These are phyloP conservation scores for Indicator indicator DNA, from an alignment of 2,113 vertebrate species.

Conservation along the genomic window DNA sequence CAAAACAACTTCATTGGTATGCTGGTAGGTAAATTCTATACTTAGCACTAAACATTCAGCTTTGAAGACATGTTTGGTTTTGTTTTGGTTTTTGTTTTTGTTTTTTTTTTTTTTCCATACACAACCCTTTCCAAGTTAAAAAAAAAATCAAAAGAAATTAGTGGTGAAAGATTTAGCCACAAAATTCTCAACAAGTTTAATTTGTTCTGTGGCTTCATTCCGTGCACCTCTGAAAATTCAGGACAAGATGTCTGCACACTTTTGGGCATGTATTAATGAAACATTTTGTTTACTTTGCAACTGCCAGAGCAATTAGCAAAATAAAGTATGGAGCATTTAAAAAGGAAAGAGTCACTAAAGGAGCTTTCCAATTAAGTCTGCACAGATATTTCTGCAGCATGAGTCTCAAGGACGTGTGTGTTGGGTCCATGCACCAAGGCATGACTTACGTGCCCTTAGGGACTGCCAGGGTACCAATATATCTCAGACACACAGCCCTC, in stretches of 20 bases:
- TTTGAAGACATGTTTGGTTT: neutral
- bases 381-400: neutral
- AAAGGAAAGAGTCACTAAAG: constrained; percentile 1
- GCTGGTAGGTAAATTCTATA: neutral
- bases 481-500: neutral
- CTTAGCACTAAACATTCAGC: neutral
- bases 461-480: neutral
- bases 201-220: constrained; percentile 48
- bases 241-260: constrained; percentile 24
- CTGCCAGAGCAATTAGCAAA: constrained; percentile 55
- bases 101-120: constrained; percentile 21
- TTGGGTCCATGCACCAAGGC: neutral
- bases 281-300: constrained; percentile 49
- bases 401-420: neutral
- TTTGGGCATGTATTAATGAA: constrained; percentile 54
- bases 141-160: constrained; percentile 10
- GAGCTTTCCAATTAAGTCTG: constrained; percentile 22
- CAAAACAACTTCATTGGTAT: neutral
- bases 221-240: constrained; percentile 12
- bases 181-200: constrained; percentile 42
- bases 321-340: constrained; percentile 28
- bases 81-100: neutral
- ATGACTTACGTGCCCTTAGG: neutral
- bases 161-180: constrained; percentile 43
- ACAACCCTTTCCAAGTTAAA: neutral